Conservation (phyloP, 2,113 vertebrate genomes). For the Oophaga pumilio region DNA sequence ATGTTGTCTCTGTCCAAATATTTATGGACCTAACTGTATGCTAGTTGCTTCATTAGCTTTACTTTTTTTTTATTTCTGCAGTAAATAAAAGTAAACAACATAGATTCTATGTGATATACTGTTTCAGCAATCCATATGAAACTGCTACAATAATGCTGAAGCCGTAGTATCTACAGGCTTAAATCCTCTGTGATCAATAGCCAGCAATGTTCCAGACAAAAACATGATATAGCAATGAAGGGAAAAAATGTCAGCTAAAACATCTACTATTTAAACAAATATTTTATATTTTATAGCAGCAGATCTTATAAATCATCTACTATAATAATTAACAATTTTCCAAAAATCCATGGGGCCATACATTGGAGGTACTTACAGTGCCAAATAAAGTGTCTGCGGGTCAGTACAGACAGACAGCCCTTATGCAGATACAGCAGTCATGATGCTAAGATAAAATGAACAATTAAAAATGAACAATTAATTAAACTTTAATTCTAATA, state of each 20-base stretch:
- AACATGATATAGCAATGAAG: background rate
- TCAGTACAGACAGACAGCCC: too few species aligned
- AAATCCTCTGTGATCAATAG: conserved; percentile 44
- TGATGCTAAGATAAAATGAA: too few species aligned
- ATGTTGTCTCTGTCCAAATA: too few species aligned
- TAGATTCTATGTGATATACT: conserved; percentile 11
- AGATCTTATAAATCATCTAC: too few species aligned
- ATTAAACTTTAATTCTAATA: too few species aligned
- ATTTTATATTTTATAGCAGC: too few species aligned
- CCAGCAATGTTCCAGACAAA: background rate
- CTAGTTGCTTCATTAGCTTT: too few species aligned
- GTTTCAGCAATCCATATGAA: background rate
- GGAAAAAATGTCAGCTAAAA: background rate
- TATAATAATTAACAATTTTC: background rate
- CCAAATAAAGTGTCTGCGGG: too few species aligned
- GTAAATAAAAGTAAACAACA: conserved; percentile 11
- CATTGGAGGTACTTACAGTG: too few species aligned
- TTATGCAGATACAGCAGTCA: too few species aligned
- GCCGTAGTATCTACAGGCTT: conserved; percentile 8
- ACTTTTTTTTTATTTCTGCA: background rate
- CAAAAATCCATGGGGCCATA: background rate
- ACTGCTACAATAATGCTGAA: conserved; percentile 23
- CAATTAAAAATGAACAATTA: too few species aligned
- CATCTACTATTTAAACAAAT: background rate
- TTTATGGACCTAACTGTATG: too few species aligned